Base-by-base conservation (phyloP, 2,113 vertebrate species). In the Labeo rohita region DNA sequence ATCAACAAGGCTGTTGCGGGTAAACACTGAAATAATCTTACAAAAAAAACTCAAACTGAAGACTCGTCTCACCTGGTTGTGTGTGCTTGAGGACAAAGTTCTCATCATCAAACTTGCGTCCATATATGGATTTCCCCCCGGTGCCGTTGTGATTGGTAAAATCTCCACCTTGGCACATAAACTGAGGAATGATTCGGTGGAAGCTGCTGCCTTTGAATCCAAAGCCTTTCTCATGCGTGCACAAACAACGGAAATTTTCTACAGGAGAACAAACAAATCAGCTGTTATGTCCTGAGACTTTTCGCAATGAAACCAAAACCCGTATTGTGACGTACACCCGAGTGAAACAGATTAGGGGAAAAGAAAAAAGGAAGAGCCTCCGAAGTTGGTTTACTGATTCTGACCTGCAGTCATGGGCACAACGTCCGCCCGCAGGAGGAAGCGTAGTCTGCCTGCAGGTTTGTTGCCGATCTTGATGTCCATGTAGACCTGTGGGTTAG, bases 121-220 rank as follows among this genome's bases (percentile, higher is more conserved):
- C 98, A 0, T 98, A 99, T 93, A 99, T 99, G 56, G 98, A 98
- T 89, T 99, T 99, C 52, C 98, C 98, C 0, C 98, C 98, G 0
- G 97, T 99, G 93, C 98, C 97, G 0, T 99, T 99, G 94, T 99
- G 98, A 93, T 99, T 98, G 89, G 98, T 99, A 94, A 99, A 99
- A 80, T 99, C 98, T 0, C 98, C 98, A 0, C 96, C 98, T 92
- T 99, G 98, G 90, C 97, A 99, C 98, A 99, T 99, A 91, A 99
- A 99, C 95, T 98, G 98, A 28, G 98, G 98, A 86, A 99, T 98
- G 92, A 99, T 66, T 3, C 98, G 96, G 90, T 99, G 98, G 89
- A 99, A 98, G 91, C 98, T 96, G 95, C 98, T 98, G 34, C 98
- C 98, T 43, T 99, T 99, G 92, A 95, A 99, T 89, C 98, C 98